phyloP scores from a whole-genome alignment of 2,797 vertebrate genomes.

The Melanogrammus aeglefinus region DNA sequence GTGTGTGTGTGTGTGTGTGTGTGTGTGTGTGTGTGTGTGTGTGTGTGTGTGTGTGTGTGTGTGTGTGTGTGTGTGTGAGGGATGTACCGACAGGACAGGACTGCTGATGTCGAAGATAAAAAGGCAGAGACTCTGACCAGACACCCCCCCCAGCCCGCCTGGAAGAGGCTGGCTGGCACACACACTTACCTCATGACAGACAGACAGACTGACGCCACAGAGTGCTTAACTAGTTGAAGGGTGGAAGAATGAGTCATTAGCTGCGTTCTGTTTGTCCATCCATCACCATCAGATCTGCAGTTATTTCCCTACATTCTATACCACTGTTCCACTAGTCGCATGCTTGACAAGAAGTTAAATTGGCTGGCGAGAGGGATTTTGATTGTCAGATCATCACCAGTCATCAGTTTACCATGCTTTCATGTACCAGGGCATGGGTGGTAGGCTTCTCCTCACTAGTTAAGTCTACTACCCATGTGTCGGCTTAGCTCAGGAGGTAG shows the following conservation, averaged over 20 bases:
- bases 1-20: not conserved
- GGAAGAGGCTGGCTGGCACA: conserved; percentile 14
- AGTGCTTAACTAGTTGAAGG: not conserved
- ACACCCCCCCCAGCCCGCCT: conserved; percentile 44
- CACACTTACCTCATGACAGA: not conserved
- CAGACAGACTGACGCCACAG: not conserved
- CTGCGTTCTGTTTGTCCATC: conserved; percentile 10
- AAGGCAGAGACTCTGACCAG: conserved; percentile 30
- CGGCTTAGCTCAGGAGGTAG: too few species aligned
- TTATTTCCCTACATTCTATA: conserved; percentile 25
- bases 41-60: not conserved
- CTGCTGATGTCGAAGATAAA: conserved; percentile 61
- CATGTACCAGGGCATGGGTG: too few species aligned
- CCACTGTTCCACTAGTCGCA: not conserved
- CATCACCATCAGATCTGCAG: conserved; percentile 25
- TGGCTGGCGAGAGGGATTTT: not conserved
- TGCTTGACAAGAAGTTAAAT: not conserved
- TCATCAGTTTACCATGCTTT: too few species aligned
- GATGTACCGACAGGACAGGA: conserved; percentile 47
- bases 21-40: not conserved
- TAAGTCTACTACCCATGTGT: not conserved
- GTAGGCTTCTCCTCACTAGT: not conserved
- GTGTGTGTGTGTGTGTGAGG: conserved; percentile 9
- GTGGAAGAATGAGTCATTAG: conserved; percentile 10
- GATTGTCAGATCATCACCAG: not conserved